Percentiles rank a stretch among this genome's conserved stretches.
Conservation (phyloP, 1,140 invertebrate genomes). For the Ooceraea biroi region DNA sequence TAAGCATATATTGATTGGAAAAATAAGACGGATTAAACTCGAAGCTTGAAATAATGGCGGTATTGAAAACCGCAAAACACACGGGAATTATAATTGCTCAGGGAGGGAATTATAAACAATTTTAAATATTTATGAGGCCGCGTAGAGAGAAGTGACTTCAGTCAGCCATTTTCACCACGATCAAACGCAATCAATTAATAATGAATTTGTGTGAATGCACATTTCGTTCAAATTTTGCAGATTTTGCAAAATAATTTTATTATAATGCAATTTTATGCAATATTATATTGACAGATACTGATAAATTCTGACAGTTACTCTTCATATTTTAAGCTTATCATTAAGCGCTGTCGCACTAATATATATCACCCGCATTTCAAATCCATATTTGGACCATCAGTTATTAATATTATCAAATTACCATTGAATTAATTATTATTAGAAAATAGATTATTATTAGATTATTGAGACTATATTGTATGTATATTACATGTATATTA, state of each 20-base stretch:
- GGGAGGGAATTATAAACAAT: slow-evolving; percentile 62
- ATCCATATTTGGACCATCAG: not conserved
- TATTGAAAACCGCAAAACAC: slow-evolving; percentile 38
- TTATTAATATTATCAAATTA: not conserved
- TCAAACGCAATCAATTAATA: slow-evolving; percentile 64
- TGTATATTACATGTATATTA: no score
- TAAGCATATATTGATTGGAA: not conserved
- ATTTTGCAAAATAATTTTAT: slow-evolving; percentile 59
- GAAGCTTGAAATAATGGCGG: slow-evolving; percentile 24
- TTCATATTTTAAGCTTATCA: slow-evolving; percentile 17
- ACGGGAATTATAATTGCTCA: not conserved
- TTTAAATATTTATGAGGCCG: slow-evolving; percentile 72
- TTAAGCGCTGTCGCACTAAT: not conserved
- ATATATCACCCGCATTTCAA: not conserved
- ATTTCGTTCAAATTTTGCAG: not conserved
- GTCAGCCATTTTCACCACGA: slow-evolving; percentile 43
- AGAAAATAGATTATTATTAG: no score
- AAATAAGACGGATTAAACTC: slow-evolving; percentile 48
- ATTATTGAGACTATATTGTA: no score
- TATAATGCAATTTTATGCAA: not conserved
- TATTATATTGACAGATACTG: not conserved
- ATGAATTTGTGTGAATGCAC: slow-evolving; percentile 51
- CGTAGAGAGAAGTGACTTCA: slow-evolving; percentile 35
- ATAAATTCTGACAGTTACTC: slow-evolving; percentile 8
- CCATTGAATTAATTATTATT: slow-evolving; percentile 3